A percentile compares a stretch with the other conserved stretches of the same genome.
phyloP scores from a whole-genome alignment of 2,113 vertebrate genomes.

The Phrynosoma platyrhinos region DNA sequence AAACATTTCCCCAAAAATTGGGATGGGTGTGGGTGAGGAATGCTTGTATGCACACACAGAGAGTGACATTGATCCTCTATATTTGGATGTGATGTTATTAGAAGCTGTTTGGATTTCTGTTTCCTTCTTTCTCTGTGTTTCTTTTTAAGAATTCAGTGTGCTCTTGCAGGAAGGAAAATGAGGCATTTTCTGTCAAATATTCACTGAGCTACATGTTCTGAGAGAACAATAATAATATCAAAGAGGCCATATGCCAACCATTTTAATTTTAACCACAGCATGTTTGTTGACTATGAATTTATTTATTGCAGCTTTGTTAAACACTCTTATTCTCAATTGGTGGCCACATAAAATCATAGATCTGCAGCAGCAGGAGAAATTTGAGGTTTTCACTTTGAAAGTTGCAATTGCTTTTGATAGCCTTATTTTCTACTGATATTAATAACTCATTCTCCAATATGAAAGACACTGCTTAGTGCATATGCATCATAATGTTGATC shows the following conservation, averaged over 20 bases:
- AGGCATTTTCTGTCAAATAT: not conserved
- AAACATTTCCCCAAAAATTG: not conserved
- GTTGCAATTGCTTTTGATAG: slow-evolving; percentile 24
- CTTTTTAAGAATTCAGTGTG: not conserved
- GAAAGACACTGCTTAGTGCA: not conserved
- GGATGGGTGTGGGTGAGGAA: not conserved
- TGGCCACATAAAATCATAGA: slow-evolving; percentile 12
- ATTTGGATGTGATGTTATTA: slow-evolving; percentile 1
- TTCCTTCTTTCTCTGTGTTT: not conserved
- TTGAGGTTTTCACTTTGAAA: not conserved
- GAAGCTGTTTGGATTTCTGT: slow-evolving; percentile 8
- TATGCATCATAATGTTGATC: not conserved
- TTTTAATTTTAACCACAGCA: slow-evolving; percentile 34
- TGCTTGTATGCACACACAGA: not conserved
- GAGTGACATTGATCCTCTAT: not conserved
- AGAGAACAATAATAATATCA: not conserved
- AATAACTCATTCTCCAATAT: not conserved
- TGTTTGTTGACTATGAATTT: slow-evolving; percentile 18
- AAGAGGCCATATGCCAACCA: not conserved
- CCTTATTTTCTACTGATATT: not conserved
- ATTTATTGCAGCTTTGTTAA: slow-evolving; percentile 30
- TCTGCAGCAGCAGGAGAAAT: not conserved
- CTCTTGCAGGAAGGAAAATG: not conserved
- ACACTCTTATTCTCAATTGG: not conserved
- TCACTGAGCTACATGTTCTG: not conserved